These are phyloP conservation scores for Pseudochirops corinnae DNA, from an alignment of 2,797 vertebrate genomes.

Conservation along the genomic window DNA sequence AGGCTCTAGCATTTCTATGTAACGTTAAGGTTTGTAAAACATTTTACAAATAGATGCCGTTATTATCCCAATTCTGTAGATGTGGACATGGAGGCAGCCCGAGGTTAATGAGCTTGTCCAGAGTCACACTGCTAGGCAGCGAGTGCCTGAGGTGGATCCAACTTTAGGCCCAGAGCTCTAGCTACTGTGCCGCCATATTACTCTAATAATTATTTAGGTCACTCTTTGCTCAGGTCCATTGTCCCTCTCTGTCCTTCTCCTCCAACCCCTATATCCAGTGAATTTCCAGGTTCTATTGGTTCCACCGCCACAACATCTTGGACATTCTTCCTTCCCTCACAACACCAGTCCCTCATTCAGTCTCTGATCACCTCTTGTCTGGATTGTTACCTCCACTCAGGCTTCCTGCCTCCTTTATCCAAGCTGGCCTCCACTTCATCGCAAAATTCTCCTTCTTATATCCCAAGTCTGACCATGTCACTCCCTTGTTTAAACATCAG, in stretches of 20 bases:
- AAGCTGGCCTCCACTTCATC: background rate
- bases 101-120: background rate
- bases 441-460: background rate
- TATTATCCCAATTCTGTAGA: background rate
- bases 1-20: background rate
- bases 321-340: background rate
- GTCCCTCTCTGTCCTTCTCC: background rate
- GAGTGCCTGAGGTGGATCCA: background rate
- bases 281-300: background rate
- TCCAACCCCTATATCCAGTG: background rate
- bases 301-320: background rate
- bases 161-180: background rate
- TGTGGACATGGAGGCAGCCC: background rate
- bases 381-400: background rate
- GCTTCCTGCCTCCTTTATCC: background rate
- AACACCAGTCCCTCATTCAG: background rate
- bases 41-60: background rate
- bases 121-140: background rate
- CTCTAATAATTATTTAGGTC: background rate
- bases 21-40: background rate
- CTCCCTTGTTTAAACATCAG: background rate
- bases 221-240: background rate
- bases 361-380: background rate
- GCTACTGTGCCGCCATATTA: background rate
- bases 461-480: background rate